Conservation (phyloP, 2,888 invertebrate genomes). For the Melieria crassipennis region DNA sequence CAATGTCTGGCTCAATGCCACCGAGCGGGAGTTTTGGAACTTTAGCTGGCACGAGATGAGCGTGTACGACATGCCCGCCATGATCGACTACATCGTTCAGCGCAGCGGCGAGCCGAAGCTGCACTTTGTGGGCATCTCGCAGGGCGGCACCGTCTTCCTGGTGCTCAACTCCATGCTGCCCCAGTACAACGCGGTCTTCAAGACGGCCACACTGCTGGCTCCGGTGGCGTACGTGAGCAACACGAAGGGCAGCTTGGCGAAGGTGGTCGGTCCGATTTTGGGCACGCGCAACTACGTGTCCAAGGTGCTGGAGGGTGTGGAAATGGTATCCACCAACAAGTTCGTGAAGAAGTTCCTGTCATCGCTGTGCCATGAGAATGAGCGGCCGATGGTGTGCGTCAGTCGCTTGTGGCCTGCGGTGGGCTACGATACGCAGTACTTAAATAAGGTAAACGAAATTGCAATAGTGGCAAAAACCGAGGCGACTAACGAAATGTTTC, state of each 20-base stretch:
- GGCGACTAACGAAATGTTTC: neutral
- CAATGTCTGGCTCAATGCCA: conserved; percentile 57
- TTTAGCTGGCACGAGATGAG: conserved; percentile 65
- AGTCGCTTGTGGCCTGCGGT: conserved; percentile 63
- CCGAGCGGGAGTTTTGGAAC: conserved; percentile 66
- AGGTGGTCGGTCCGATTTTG: conserved; percentile 71
- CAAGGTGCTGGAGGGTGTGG: conserved; percentile 58
- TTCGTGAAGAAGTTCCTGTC: conserved; percentile 61
- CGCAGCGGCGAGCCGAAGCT: conserved; percentile 54
- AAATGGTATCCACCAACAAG: conserved; percentile 63
- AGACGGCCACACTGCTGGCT: conserved; percentile 60
- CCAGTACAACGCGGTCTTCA: conserved; percentile 60
- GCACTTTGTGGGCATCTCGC: conserved; percentile 63
- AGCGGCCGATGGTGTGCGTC: conserved; percentile 57
- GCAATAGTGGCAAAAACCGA: neutral
- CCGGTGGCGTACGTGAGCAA: conserved; percentile 62
- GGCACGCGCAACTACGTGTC: conserved; percentile 62
- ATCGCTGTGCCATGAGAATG: conserved; percentile 59
- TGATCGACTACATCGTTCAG: conserved; percentile 59
- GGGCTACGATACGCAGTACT: conserved; percentile 58
- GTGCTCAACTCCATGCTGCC: conserved; percentile 61
- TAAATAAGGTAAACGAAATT: conserved; percentile 52
- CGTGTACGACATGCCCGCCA: conserved; percentile 62
- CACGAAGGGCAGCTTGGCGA: conserved; percentile 67
- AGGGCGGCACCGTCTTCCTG: conserved; percentile 61